Conservation (phyloP, 2,888 invertebrate genomes). For the Hirtodrosophila histrioides region DNA sequence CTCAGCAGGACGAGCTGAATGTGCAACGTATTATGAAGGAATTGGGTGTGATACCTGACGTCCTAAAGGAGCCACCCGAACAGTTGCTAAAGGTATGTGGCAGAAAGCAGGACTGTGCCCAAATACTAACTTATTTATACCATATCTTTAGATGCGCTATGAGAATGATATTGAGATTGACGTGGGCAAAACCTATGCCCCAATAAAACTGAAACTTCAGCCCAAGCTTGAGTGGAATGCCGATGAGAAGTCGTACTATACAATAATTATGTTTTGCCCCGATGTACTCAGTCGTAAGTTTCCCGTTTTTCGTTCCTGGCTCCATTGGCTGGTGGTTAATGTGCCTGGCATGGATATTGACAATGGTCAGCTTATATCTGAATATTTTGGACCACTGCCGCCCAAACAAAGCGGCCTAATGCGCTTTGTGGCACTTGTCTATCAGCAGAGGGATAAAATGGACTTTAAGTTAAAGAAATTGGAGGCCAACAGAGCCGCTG, state of each 20-base stretch:
- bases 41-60: constrained; percentile 65
- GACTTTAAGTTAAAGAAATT: constrained; percentile 85
- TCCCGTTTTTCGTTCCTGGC: constrained; percentile 93
- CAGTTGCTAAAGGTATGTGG: constrained; percentile 56
- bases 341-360: constrained; percentile 89
- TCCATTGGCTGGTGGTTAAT: constrained; percentile 96
- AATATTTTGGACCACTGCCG: constrained; percentile 93
- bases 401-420: constrained; percentile 90
- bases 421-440: constrained; percentile 91
- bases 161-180: constrained; percentile 84
- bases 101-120: fast-evolving
- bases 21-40: constrained; percentile 62
- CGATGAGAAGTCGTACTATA: constrained; percentile 68
- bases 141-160: constrained; percentile 53
- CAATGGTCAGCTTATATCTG: constrained; percentile 90
- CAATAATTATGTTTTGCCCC: constrained; percentile 86
- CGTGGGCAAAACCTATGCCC: constrained; percentile 89
- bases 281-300: constrained; percentile 93
- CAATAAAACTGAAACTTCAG: constrained; percentile 85
- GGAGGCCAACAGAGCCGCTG: constrained; percentile 75
- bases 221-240: constrained; percentile 76
- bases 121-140: not conserved
- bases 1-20: constrained; percentile 42
- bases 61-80: constrained; percentile 63
- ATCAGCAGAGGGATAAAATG: constrained; percentile 87